A percentile compares a stretch with the other conserved stretches of the same genome.
Evolutionary conservation across 2,797 vertebrate species (phyloP).

Genomic region (Muraenolepis orangiensis): DNA sequence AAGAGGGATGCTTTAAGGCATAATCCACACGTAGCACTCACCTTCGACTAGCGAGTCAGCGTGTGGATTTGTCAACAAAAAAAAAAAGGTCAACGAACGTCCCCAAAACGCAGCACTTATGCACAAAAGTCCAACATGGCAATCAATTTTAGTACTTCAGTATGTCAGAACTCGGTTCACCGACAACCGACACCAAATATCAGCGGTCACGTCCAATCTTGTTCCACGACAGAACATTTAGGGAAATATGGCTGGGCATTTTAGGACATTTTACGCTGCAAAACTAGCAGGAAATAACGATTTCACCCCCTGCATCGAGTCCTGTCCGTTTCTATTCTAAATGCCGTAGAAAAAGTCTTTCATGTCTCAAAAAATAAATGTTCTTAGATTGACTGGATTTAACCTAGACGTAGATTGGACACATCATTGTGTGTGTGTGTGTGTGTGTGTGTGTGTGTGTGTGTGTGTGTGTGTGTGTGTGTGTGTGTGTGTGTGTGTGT

Average conservation of each 20-base stretch:
- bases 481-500: neutral
- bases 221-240: neutral
- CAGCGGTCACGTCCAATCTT: neutral
- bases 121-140: neutral
- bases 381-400: neutral
- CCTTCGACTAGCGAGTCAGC: neutral
- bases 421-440: neutral
- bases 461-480: neutral
- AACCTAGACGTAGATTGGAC: neutral
- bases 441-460: neutral
- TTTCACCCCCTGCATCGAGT: neutral
- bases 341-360: neutral
- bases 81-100: neutral
- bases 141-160: neutral
- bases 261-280: neutral
- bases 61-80: neutral
- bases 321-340: neutral
- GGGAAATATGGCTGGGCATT: neutral
- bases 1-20: constrained; percentile 32
- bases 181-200: neutral
- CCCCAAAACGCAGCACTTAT: neutral
- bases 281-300: neutral
- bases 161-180: neutral
- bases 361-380: neutral
- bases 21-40: neutral